These are phyloP conservation scores for Poecile montanus DNA, from an alignment of 2,797 vertebrate species.

Conservation along the genomic window DNA sequence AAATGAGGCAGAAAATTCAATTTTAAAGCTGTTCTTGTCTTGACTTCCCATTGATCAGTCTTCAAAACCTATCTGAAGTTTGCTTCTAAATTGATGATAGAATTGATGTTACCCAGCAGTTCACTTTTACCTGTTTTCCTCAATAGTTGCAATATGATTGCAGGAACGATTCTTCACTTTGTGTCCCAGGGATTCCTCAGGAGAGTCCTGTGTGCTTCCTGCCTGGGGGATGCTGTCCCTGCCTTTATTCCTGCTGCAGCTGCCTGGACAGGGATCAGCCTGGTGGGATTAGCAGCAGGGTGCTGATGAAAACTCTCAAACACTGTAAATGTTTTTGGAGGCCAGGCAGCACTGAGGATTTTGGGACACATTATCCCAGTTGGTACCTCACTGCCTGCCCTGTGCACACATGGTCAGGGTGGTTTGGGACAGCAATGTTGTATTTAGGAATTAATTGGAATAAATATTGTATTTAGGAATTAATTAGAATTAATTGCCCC, in stretches of 20 bases:
- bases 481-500: not conserved
- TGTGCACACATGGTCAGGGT: not conserved
- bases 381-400: accelerated
- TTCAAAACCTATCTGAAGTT: not conserved
- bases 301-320: not conserved
- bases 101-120: not conserved
- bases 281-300: too few species aligned
- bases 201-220: not conserved
- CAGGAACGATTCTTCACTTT: not conserved
- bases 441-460: not conserved
- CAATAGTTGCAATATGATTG: not conserved
- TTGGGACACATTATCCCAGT: accelerated
- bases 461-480: not conserved
- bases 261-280: not conserved
- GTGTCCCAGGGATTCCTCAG: not conserved
- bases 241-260: not conserved
- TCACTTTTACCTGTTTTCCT: not conserved
- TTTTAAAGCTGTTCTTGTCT: not conserved
- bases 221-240: too few species aligned
- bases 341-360: not conserved
- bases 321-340: not conserved
- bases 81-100: not conserved
- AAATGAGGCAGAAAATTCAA: not conserved
- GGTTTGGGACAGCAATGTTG: not conserved
- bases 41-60: not conserved